Evolutionary conservation across 1,140 invertebrate species (phyloP).

Genomic region (Macrobrachium nipponense): DNA sequence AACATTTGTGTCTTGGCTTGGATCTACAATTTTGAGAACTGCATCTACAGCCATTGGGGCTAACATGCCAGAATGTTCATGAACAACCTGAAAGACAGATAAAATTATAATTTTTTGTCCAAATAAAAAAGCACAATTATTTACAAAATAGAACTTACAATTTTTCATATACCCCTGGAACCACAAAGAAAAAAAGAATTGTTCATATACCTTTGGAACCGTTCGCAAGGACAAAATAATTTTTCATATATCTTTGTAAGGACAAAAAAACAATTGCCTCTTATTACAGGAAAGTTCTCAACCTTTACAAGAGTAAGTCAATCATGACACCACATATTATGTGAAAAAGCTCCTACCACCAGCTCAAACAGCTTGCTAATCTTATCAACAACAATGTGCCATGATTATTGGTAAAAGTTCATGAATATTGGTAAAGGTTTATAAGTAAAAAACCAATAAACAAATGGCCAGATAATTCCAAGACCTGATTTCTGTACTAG

Average conservation of each 20-base stretch:
- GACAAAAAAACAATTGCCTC: not conserved
- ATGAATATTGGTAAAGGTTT: too few species aligned
- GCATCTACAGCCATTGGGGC: conserved; percentile 98
- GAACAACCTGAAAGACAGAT: conserved; percentile 79
- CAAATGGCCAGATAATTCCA: too few species aligned
- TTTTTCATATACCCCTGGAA: not conserved
- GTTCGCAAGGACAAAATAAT: conserved; percentile 23
- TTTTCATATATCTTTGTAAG: conserved; percentile 4
- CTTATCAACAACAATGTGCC: too few species aligned
- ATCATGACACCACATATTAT: too few species aligned
- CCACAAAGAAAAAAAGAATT: conserved; percentile 29
- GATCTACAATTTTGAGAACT: conserved; percentile 87
- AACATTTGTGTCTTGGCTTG: conserved; percentile 76
- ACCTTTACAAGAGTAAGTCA: too few species aligned
- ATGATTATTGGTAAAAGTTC: too few species aligned
- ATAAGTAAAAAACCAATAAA: too few species aligned
- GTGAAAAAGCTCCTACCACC: too few species aligned
- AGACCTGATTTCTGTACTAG: too few species aligned
- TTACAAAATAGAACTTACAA: not conserved
- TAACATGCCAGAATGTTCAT: conserved; percentile 93
- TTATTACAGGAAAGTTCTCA: too few species aligned
- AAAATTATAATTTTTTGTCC: not conserved
- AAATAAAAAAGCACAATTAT: not conserved
- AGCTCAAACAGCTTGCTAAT: too few species aligned
- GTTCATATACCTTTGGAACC: not conserved